phyloP scores from a whole-genome alignment of 2,888 invertebrate genomes.

The Lissocephala sabroskyi region DNA sequence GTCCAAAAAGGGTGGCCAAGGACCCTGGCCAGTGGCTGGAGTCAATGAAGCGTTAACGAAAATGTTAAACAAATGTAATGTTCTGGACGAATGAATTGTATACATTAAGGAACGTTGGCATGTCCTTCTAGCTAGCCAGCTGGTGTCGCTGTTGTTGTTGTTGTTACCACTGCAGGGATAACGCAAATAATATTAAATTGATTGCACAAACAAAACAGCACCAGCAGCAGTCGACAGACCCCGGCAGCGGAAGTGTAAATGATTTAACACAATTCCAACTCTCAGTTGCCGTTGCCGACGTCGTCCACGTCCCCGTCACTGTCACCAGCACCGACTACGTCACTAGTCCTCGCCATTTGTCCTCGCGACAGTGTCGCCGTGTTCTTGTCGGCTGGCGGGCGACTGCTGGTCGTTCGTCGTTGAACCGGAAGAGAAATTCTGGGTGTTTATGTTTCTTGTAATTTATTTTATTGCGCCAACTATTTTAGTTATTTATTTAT shows the following conservation, averaged over 20 bases:
- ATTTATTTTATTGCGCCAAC: slow-evolving; percentile 47
- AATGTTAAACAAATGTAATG: slow-evolving; percentile 68
- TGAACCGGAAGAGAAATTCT: slow-evolving; percentile 50
- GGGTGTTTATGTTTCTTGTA: slow-evolving; percentile 26
- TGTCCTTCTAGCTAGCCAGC: neutral
- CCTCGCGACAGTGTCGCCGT: neutral
- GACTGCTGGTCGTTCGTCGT: slow-evolving; percentile 21
- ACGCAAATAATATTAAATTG: slow-evolving; percentile 64
- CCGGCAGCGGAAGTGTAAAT: slow-evolving; percentile 62
- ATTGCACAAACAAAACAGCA: slow-evolving; percentile 63
- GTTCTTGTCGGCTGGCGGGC: too few species aligned
- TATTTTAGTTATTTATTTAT: slow-evolving; percentile 26
- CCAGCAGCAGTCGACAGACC: too few species aligned
- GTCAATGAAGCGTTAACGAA: slow-evolving; percentile 61
- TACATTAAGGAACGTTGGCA: slow-evolving; percentile 31
- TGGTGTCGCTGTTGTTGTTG: slow-evolving; percentile 6
- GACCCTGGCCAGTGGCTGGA: slow-evolving; percentile 10
- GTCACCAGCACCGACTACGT: neutral
- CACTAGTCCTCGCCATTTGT: neutral
- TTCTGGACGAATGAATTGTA: slow-evolving; percentile 59
- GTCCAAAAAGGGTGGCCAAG: neutral
- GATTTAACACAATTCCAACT: slow-evolving; percentile 56
- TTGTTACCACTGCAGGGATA: slow-evolving; percentile 34
- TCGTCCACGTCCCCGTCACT: neutral
- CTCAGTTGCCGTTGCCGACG: slow-evolving; percentile 13